These are phyloP conservation scores for Branchinecta sandiegonensis DNA, from an alignment of 2,888 invertebrate genomes.

Conservation along the genomic window DNA sequence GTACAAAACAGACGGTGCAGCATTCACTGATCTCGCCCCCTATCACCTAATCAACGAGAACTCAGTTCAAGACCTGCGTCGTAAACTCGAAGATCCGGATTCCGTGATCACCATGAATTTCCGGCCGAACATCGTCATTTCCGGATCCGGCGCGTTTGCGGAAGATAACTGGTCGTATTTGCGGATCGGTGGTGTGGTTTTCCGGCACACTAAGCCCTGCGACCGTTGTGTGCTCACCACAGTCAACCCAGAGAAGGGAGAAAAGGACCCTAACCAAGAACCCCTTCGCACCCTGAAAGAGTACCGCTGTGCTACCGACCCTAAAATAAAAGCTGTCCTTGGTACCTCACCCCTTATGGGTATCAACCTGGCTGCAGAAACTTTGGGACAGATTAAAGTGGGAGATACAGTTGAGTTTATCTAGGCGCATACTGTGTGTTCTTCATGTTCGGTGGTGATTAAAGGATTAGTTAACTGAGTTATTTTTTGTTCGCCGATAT, in stretches of 20 bases:
- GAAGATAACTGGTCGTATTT: slow-evolving; percentile 59
- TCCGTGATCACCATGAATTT: slow-evolving; percentile 44
- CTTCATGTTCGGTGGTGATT: no score
- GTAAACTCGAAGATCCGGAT: slow-evolving; percentile 37
- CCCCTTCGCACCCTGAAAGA: slow-evolving; percentile 50
- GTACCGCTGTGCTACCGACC: slow-evolving; percentile 34
- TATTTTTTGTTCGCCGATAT: no score
- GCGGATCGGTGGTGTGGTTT: slow-evolving; percentile 48
- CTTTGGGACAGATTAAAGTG: slow-evolving; percentile 37
- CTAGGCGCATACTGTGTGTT: background rate
- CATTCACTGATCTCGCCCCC: slow-evolving; percentile 50
- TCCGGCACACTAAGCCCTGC: slow-evolving; percentile 50
- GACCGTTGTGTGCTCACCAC: slow-evolving; percentile 55
- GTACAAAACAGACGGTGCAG: slow-evolving; percentile 32
- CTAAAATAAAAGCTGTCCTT: slow-evolving; percentile 32
- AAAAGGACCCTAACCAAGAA: slow-evolving; percentile 43
- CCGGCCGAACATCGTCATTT: slow-evolving; percentile 53
- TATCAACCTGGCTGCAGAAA: slow-evolving; percentile 39
- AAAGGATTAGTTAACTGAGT: no score
- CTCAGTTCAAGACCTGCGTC: slow-evolving; percentile 51
- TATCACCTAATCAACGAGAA: slow-evolving; percentile 51
- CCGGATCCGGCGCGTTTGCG: slow-evolving; percentile 42
- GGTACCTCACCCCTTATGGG: slow-evolving; percentile 38
- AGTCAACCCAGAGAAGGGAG: slow-evolving; percentile 50
- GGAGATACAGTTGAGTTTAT: slow-evolving; percentile 39